Percentiles rank a stretch among this genome's conserved stretches.
These are phyloP conservation scores for Epistrophe grossulariae DNA, from an alignment of 2,888 invertebrate genomes.

Conservation along the genomic window DNA sequence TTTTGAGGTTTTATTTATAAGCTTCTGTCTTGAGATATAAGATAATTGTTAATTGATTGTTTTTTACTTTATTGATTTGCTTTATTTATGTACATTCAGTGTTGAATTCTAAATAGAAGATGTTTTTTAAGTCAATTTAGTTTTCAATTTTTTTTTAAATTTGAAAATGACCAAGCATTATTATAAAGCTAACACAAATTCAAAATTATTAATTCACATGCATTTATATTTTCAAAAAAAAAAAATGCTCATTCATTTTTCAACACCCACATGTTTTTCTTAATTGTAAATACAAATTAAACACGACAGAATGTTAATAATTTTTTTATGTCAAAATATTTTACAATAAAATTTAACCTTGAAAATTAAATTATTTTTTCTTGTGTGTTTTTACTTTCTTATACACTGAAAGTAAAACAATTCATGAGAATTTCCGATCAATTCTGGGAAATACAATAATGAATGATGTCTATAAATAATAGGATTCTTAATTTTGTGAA, in stretches of 20 bases:
- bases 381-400: background rate
- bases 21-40: background rate
- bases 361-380: background rate
- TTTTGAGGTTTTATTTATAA: background rate
- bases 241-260: background rate
- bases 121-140: background rate
- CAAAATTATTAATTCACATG: background rate
- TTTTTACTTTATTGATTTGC: conserved; percentile 15
- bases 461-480: too few species aligned
- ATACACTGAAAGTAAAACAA: background rate
- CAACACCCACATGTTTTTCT: background rate
- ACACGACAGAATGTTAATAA: background rate
- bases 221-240: background rate
- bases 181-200: background rate
- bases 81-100: background rate
- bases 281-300: background rate
- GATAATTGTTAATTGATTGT: background rate
- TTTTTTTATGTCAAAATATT: background rate
- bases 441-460: too few species aligned
- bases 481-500: too few species aligned
- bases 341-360: background rate
- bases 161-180: background rate
- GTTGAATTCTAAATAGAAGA: background rate
- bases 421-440: background rate
- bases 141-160: background rate